A percentile compares a stretch with the other conserved stretches of the same genome.
These are phyloP conservation scores for Betta splendens DNA, from an alignment of 2,797 vertebrate species.

Conservation along the genomic window DNA sequence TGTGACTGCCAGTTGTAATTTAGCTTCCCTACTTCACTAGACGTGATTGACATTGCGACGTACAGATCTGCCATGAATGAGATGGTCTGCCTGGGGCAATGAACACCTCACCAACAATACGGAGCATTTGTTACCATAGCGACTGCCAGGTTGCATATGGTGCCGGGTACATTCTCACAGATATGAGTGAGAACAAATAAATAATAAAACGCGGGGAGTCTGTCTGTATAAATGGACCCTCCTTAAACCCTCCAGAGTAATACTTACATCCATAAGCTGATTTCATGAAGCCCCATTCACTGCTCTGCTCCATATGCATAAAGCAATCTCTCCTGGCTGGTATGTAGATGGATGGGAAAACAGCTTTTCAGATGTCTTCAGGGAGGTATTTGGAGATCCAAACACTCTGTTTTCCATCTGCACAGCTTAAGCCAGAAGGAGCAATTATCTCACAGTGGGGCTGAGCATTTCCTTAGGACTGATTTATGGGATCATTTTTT, in stretches of 20 bases:
- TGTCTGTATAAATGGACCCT: background rate
- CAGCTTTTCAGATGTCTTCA: slow-evolving; percentile 27
- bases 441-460: slow-evolving; percentile 46
- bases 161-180: slow-evolving; percentile 10
- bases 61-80: slow-evolving; percentile 37
- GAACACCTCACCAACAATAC: slow-evolving; percentile 31
- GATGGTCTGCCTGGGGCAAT: slow-evolving; percentile 27
- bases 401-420: slow-evolving; percentile 38
- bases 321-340: slow-evolving; percentile 18
- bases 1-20: background rate
- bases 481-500: slow-evolving; percentile 39
- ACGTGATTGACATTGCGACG: slow-evolving; percentile 22
- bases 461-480: slow-evolving; percentile 35
- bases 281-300: slow-evolving; percentile 4
- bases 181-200: slow-evolving; percentile 17
- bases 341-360: slow-evolving; percentile 27
- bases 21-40: slow-evolving; percentile 13
- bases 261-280: background rate
- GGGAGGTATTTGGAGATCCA: slow-evolving; percentile 38
- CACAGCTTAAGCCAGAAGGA: slow-evolving; percentile 42
- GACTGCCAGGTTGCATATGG: slow-evolving; percentile 33
- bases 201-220: background rate
- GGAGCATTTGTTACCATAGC: slow-evolving; percentile 47
- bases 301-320: slow-evolving; percentile 32
- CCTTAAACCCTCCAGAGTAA: slow-evolving; percentile 2